Evolutionary conservation across 2,888 invertebrate genomes (phyloP).

Genomic region (Ormyrus nitidulus): DNA sequence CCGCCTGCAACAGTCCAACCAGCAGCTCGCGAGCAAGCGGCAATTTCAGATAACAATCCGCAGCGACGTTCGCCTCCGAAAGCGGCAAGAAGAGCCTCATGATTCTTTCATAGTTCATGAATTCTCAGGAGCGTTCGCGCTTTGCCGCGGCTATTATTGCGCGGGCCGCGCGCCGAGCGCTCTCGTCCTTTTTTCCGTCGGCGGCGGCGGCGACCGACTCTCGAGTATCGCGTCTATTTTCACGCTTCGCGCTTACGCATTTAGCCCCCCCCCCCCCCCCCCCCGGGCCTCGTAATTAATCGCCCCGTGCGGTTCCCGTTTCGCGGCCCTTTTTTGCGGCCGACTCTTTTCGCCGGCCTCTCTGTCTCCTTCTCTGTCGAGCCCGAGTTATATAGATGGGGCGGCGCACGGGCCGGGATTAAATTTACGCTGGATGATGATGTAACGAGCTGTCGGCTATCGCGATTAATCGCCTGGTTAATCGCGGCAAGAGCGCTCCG

Average conservation of each 20-base stretch:
- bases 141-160: too few species aligned
- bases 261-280: constrained; percentile 11
- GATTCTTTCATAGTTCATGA: too few species aligned
- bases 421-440: constrained; percentile 42
- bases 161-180: too few species aligned
- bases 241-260: constrained; percentile 29
- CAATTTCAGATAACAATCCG: too few species aligned
- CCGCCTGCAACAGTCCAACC: too few species aligned
- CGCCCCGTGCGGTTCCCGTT: constrained; percentile 5
- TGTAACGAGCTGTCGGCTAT: constrained; percentile 37
- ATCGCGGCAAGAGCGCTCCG: not conserved
- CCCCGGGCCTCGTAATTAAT: constrained; percentile 32
- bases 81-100: too few species aligned
- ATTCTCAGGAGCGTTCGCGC: too few species aligned
- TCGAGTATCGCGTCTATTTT: constrained; percentile 36
- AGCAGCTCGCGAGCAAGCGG: too few species aligned
- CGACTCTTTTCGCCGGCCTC: not conserved
- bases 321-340: not conserved
- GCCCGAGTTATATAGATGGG: not conserved
- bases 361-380: not conserved
- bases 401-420: not conserved
- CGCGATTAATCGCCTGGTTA: constrained; percentile 38
- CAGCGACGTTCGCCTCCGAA: too few species aligned
- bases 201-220: not conserved
- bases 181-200: not conserved